phyloP scores from a whole-genome alignment of 2,888 invertebrate genomes.

The Dusona sp. region DNA sequence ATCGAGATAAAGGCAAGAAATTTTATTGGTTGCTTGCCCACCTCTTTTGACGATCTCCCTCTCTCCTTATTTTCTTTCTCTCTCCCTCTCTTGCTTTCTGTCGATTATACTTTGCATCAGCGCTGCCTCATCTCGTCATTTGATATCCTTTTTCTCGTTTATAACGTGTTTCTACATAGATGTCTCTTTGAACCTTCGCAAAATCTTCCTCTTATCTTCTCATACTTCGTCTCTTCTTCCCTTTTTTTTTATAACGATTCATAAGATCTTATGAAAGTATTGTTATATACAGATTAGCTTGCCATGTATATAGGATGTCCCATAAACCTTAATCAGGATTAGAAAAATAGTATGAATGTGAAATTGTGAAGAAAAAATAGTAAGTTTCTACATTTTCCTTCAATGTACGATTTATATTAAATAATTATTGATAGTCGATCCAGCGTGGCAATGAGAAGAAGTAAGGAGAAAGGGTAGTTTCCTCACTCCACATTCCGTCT shows the following conservation, averaged over 20 bases:
- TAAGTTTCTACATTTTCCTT: background rate
- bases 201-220: slow-evolving; percentile 25
- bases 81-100: background rate
- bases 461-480: background rate
- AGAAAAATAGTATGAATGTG: background rate
- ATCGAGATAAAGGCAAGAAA: slow-evolving; percentile 81
- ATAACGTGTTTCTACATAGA: slow-evolving; percentile 27
- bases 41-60: slow-evolving; percentile 14
- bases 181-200: slow-evolving; percentile 55
- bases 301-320: background rate
- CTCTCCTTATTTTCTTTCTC: slow-evolving; percentile 10
- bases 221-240: slow-evolving; percentile 52
- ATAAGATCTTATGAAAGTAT: background rate
- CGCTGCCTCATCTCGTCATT: slow-evolving; percentile 21
- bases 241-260: slow-evolving; percentile 10
- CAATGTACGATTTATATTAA: background rate
- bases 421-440: background rate
- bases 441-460: background rate
- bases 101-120: slow-evolving; percentile 10
- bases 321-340: background rate
- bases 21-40: slow-evolving; percentile 79
- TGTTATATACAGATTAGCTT: background rate
- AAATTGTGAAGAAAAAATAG: background rate
- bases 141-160: slow-evolving; percentile 44
- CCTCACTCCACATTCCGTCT: background rate